These are phyloP conservation scores for Bryconaethiops microstoma DNA, from an alignment of 2,797 vertebrate genomes.

Conservation along the genomic window DNA sequence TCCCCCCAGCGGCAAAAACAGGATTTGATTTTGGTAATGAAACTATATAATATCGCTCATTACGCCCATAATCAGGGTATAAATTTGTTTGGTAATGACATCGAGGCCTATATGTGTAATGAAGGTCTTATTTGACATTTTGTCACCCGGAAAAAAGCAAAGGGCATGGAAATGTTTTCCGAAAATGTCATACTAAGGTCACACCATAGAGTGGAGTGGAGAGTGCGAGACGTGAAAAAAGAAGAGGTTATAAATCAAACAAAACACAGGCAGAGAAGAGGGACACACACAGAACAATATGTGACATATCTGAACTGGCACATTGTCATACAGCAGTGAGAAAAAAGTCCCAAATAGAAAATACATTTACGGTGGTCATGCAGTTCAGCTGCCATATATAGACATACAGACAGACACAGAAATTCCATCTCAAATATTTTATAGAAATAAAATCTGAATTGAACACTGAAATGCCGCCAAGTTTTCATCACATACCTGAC, in stretches of 20 bases:
- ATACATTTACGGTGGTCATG: too few species aligned
- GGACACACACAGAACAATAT: not conserved
- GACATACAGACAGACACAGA: too few species aligned
- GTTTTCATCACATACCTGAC: too few species aligned
- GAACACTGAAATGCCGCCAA: too few species aligned
- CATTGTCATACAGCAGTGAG: too few species aligned
- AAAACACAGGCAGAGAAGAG: too few species aligned
- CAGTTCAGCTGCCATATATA: too few species aligned
- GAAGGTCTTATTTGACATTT: constrained; percentile 55
- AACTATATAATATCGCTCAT: constrained; percentile 53
- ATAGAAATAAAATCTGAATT: too few species aligned
- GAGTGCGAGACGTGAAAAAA: constrained; percentile 18
- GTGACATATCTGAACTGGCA: too few species aligned
- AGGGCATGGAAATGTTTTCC: constrained; percentile 1
- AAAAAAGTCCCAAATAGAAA: not conserved
- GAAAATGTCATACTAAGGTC: constrained; percentile 24
- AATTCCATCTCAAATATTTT: too few species aligned
- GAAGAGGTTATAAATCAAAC: not conserved
- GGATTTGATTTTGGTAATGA: constrained; percentile 57
- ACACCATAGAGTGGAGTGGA: not conserved
- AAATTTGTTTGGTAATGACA: constrained; percentile 43
- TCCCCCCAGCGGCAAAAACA: constrained; percentile 43
- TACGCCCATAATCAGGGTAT: constrained; percentile 31
- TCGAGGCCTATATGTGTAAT: constrained; percentile 46
- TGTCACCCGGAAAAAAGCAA: constrained; percentile 25